These are phyloP conservation scores for Phoenoteleia sp. DNA, from an alignment of 2,888 invertebrate species.

Conservation along the genomic window DNA sequence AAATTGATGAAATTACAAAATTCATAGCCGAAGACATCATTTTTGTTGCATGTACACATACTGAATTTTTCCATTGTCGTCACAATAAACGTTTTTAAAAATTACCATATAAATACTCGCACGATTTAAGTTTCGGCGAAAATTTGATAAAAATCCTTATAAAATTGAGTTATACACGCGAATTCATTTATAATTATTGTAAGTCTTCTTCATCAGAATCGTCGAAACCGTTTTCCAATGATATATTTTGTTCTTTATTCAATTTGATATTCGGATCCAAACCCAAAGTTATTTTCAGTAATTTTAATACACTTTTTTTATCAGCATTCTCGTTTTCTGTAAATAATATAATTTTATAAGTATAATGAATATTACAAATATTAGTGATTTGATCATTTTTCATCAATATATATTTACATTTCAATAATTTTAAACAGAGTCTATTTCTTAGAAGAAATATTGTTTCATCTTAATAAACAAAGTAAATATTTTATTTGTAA, in stretches of 20 bases:
- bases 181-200: constrained; percentile 14
- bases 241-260: constrained; percentile 74
- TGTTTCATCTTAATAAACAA: too few relatives aligned
- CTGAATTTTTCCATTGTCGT: too few relatives aligned
- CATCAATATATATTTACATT: too few relatives aligned
- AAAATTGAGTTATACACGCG: constrained; percentile 4
- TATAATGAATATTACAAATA: too few relatives aligned
- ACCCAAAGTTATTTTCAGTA: constrained; percentile 93
- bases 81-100: too few relatives aligned
- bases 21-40: too few relatives aligned
- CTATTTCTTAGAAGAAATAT: too few relatives aligned
- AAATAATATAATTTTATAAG: constrained; percentile 76
- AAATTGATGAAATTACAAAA: too few relatives aligned
- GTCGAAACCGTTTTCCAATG: constrained; percentile 33
- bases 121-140: background rate
- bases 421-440: too few relatives aligned
- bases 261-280: constrained; percentile 86
- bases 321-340: constrained; percentile 91
- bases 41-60: too few relatives aligned
- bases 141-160: background rate
- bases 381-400: too few relatives aligned
- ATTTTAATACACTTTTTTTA: constrained; percentile 92
- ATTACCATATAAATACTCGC: background rate
- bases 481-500: too few relatives aligned
- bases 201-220: constrained; percentile 32